Conservation (phyloP, 2,888 invertebrate species). For the Trissoscelio sp. region DNA sequence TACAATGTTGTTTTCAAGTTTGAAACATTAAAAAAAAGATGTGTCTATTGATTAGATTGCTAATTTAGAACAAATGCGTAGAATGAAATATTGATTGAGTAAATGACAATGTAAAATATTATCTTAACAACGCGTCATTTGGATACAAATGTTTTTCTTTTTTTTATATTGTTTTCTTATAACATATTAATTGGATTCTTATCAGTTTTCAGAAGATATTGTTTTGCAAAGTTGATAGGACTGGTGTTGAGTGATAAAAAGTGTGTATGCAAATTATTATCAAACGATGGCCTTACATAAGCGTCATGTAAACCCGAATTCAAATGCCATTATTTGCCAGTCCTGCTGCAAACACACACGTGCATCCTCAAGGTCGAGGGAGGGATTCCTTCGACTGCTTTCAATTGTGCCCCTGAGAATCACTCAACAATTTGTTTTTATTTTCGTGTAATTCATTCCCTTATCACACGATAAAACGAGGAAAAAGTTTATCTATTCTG, state of each 20-base stretch:
- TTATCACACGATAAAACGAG: neutral
- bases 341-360: neutral
- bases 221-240: too few species aligned
- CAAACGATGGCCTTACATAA: conserved; percentile 39
- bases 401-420: neutral
- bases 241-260: too few species aligned
- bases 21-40: too few species aligned
- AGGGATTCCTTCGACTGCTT: conserved; percentile 17
- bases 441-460: neutral
- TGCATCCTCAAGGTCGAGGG: conserved; percentile 28
- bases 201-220: neutral
- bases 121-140: too few species aligned
- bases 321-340: conserved; percentile 14
- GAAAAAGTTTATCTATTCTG: neutral
- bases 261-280: too few species aligned
- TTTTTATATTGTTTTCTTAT: too few species aligned
- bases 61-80: too few species aligned
- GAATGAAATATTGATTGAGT: too few species aligned
- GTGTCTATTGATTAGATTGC: too few species aligned
- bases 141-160: too few species aligned
- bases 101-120: too few species aligned
- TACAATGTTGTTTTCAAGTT: too few species aligned
- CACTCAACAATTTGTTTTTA: neutral
- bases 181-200: neutral
- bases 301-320: conserved; percentile 31